Percentiles rank a stretch among this genome's conserved stretches.
Evolutionary conservation across 2,797 vertebrate species (phyloP).

Genomic region (Thalassophryne amazonica): DNA sequence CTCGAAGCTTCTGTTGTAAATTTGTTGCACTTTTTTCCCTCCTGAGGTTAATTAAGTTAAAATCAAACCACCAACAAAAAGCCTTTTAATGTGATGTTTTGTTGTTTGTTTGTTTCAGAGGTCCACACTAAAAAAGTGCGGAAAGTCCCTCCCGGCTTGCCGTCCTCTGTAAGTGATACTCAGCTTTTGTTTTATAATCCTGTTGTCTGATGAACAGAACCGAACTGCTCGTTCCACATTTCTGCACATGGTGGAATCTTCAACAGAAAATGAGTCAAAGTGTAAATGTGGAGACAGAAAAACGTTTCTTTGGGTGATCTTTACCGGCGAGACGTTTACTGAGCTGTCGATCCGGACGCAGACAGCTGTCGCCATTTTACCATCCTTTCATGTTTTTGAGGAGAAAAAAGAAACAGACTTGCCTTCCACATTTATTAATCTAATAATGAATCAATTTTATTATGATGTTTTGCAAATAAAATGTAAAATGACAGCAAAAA

Average conservation of each 20-base stretch:
- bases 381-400: not conserved
- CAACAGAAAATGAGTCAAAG: too few relatives aligned
- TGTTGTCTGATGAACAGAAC: too few relatives aligned
- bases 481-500: too few relatives aligned
- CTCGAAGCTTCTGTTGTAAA: conserved; percentile 32
- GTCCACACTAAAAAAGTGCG: conserved; percentile 95
- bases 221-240: too few relatives aligned
- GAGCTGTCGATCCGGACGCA: not conserved
- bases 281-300: not conserved
- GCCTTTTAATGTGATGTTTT: conserved; percentile 22
- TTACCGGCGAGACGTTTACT: not conserved
- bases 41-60: conserved; percentile 31
- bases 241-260: too few relatives aligned
- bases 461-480: too few relatives aligned
- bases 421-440: too few relatives aligned
- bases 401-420: too few relatives aligned
- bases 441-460: too few relatives aligned
- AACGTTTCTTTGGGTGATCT: not conserved
- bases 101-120: conserved; percentile 76
- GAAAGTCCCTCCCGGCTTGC: conserved; percentile 95
- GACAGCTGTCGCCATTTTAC: conserved; percentile 2
- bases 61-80: conserved; percentile 2
- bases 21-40: conserved; percentile 5
- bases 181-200: conserved; percentile 8
- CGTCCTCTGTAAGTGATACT: conserved; percentile 90